These are phyloP conservation scores for Himalopsyche japonica DNA, from an alignment of 2,888 invertebrate genomes.

Conservation along the genomic window DNA sequence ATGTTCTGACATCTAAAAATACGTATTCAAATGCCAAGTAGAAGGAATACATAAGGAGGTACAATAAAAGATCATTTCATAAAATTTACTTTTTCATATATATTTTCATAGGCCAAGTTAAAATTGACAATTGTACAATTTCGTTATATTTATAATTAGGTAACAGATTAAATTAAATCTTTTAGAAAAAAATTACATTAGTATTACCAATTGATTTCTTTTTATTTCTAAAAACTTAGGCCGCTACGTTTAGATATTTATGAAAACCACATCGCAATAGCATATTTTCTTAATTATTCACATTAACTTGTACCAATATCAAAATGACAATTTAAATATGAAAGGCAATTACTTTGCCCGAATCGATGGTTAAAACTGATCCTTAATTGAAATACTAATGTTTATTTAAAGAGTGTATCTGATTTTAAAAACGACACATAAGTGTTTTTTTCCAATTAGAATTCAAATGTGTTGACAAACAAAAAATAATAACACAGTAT, in stretches of 20 bases:
- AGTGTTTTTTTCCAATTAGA: too few species aligned
- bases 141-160: slow-evolving; percentile 38
- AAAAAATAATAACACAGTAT: too few species aligned
- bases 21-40: too few species aligned
- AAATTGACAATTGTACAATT: slow-evolving; percentile 40
- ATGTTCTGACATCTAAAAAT: too few species aligned
- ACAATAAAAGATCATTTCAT: background rate
- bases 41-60: too few species aligned
- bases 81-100: slow-evolving; percentile 17
- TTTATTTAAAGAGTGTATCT: background rate
- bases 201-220: background rate
- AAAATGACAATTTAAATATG: background rate
- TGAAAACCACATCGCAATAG: background rate
- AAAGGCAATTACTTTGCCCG: background rate
- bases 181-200: slow-evolving; percentile 3
- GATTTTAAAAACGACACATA: background rate
- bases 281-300: background rate
- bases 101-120: slow-evolving; percentile 40
- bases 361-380: background rate
- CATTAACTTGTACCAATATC: background rate
- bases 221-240: background rate
- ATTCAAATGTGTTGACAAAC: too few species aligned
- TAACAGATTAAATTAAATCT: slow-evolving; percentile 36
- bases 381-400: background rate
- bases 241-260: background rate